phyloP scores from a whole-genome alignment of 2,113 vertebrate genomes.

The Antechinus flavipes region DNA sequence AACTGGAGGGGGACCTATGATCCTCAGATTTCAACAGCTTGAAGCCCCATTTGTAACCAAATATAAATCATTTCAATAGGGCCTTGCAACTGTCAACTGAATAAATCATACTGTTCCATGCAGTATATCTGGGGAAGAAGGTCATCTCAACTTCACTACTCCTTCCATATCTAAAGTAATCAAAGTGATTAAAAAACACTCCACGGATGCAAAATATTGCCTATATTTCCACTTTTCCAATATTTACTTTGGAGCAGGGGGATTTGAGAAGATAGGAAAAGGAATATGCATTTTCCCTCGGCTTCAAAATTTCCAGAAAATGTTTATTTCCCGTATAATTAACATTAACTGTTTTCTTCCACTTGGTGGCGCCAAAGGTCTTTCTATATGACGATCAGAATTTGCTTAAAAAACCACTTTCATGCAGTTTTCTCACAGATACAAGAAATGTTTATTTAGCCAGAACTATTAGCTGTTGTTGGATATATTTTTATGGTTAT shows the following conservation, averaged over 20 bases:
- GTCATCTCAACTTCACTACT: not conserved
- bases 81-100: not conserved
- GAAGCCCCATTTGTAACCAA: conserved; percentile 15
- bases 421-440: conserved; percentile 24
- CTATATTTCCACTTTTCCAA: not conserved
- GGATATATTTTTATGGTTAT: conserved; percentile 25
- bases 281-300: not conserved
- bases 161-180: not conserved
- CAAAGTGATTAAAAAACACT: not conserved
- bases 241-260: not conserved
- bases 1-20: not conserved
- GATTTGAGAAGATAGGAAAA: not conserved
- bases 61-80: conserved; percentile 7
- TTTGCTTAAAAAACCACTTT: conserved; percentile 17
- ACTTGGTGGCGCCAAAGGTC: conserved; percentile 71
- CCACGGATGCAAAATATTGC: not conserved
- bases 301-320: conserved; percentile 34
- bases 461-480: not conserved
- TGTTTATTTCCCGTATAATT: not conserved
- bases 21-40: conserved; percentile 23
- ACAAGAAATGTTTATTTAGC: conserved; percentile 5
- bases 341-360: conserved; percentile 32
- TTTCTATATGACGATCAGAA: not conserved
- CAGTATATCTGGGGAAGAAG: not conserved
- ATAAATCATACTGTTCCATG: conserved; percentile 28